A percentile compares a stretch with the other conserved stretches of the same genome.
Evolutionary conservation across 2,888 invertebrate genomes (phyloP).

Genomic region (Copidosoma aretas): DNA sequence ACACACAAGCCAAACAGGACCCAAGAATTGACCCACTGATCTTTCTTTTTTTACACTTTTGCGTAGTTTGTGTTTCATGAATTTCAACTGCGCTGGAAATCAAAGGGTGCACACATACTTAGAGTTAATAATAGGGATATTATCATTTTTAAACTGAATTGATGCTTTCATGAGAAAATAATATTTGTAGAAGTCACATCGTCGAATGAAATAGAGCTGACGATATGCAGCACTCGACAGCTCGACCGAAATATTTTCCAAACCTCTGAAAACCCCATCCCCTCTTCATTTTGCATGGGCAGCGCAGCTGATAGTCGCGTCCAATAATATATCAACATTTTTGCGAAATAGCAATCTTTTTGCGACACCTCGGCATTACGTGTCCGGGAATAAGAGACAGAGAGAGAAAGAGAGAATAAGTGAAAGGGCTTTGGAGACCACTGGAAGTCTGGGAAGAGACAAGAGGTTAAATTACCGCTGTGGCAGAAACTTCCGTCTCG

Average conservation of each 20-base stretch:
- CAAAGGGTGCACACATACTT: too few relatives aligned
- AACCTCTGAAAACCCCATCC: neutral
- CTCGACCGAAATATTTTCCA: too few relatives aligned
- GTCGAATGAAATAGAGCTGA: too few relatives aligned
- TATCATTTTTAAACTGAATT: too few relatives aligned
- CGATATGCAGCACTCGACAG: too few relatives aligned
- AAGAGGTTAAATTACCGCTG: conserved; percentile 37
- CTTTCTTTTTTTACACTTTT: neutral
- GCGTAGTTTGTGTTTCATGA: too few relatives aligned
- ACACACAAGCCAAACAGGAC: conserved; percentile 8
- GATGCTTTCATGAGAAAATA: too few relatives aligned
- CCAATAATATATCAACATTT: conserved; percentile 21
- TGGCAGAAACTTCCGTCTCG: conserved; percentile 35
- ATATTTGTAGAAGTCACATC: too few relatives aligned
- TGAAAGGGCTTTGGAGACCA: neutral
- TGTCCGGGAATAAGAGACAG: neutral
- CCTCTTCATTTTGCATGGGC: neutral
- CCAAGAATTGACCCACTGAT: conserved; percentile 12
- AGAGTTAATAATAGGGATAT: too few relatives aligned
- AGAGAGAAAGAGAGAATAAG: neutral
- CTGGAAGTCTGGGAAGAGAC: conserved; percentile 24
- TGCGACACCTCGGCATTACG: conserved; percentile 14
- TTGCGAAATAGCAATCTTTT: conserved; percentile 28
- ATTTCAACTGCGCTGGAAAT: too few relatives aligned
- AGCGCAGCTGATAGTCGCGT: neutral